Base-by-base conservation (phyloP, 2,113 vertebrate genomes). In the Plotosus lineatus region DNA sequence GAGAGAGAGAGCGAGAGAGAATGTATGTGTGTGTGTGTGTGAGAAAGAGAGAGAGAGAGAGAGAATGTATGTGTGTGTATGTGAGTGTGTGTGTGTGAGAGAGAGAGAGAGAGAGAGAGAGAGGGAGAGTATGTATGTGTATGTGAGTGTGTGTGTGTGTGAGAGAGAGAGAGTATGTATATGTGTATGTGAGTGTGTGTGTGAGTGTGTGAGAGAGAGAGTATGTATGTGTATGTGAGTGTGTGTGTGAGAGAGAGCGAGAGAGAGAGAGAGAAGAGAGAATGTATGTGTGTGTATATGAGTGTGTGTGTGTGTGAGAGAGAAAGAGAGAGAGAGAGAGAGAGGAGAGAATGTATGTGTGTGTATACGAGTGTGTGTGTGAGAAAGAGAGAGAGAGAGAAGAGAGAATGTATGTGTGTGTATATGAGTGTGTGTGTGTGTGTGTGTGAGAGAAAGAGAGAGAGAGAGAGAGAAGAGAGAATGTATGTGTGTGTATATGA, bases 221-320 rank as follows among this genome's bases (percentile, higher is more conserved):
- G n/a, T n/a, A n/a, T n/a, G 48, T 51, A 17, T 51, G n/a, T 56
- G 10, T 56, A n/a, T 28, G 55, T 26, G 55, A 23, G 51, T 23
- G 51, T 53, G 21, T 53, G 51, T n/a, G n/a, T n/a, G n/a, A n/a
- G n/a, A n/a, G n/a, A n/a, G n/a, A n/a, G n/a, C n/a, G n/a, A n/a
- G n/a, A n/a, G n/a, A n/a, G n/a, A n/a, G n/a, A n/a, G n/a, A n/a
- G n/a, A n/a, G n/a, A n/a, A 23, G 51, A 1, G 51, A 7, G n/a
- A n/a, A n/a, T n/a, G n/a, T n/a, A n/a, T n/a, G n/a, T 26, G 82
- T 82, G 85, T 33, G 48, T 80, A 68, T 76, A 78, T 74, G 78
- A 6, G 60, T 50, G 69, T 19, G 55, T n/a, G 60, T 40, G 68
- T 73, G 79, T 77, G 74, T 56, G 80, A 76, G 68, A 10, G 42